phyloP scores from a whole-genome alignment of 2,113 vertebrate species.

The Ardeotis arabs region DNA sequence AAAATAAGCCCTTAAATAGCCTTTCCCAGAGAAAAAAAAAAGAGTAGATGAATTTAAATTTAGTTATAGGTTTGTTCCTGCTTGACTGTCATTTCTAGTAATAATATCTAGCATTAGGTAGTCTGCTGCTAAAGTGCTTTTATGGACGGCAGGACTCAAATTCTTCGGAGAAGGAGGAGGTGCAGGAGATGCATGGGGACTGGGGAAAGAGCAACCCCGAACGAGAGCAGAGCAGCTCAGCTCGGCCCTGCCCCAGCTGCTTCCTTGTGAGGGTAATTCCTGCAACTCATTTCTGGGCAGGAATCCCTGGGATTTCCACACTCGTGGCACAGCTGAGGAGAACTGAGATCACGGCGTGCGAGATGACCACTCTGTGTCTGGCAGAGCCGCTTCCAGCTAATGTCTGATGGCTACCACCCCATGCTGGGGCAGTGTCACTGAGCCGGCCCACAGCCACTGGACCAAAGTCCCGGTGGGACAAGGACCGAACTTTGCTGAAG shows the following conservation, averaged over 20 bases:
- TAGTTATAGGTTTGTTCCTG: background rate
- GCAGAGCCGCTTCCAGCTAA: fast-evolving
- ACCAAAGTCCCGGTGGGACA: background rate
- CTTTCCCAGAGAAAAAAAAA: background rate
- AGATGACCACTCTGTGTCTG: fast-evolving
- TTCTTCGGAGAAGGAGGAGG: background rate
- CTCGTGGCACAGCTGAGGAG: background rate
- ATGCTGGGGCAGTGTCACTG: background rate
- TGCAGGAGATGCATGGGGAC: fast-evolving
- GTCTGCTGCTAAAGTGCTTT: background rate
- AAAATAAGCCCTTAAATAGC: background rate
- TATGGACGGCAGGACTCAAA: background rate
- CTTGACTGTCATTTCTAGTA: background rate
- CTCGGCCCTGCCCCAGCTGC: background rate
- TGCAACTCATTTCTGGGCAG: background rate
- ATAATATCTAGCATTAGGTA: background rate
- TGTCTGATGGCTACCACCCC: fast-evolving
- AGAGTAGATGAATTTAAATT: background rate
- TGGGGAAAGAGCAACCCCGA: background rate
- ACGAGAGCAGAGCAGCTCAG: fast-evolving
- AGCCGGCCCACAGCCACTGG: fast-evolving
- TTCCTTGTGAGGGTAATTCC: background rate
- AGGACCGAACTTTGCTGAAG: background rate
- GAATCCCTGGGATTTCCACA: fast-evolving
- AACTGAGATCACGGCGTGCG: fast-evolving